phyloP scores from a whole-genome alignment of 2,888 invertebrate species.

The Cenopis cana region DNA sequence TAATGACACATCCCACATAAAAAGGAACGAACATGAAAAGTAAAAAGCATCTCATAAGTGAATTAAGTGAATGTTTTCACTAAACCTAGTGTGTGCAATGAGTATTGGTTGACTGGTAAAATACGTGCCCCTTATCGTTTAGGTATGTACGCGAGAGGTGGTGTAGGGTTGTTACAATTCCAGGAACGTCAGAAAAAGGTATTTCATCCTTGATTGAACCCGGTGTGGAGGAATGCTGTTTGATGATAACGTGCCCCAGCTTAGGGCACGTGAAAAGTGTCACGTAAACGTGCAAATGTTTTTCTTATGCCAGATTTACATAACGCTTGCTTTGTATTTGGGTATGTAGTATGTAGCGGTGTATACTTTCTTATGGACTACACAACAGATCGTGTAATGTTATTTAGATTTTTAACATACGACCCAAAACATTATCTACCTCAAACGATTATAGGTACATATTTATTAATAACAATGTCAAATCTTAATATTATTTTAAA shows the following conservation, averaged over 20 bases:
- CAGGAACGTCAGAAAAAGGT: conserved; percentile 11
- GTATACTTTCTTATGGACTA: not conserved
- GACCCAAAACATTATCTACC: too few relatives aligned
- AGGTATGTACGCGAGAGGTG: not conserved
- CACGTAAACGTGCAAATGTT: not conserved
- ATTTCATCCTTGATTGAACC: conserved; percentile 36
- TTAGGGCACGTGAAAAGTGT: not conserved
- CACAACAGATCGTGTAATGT: not conserved
- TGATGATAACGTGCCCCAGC: conserved; percentile 7
- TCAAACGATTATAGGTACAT: too few relatives aligned
- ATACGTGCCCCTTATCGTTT: not conserved
- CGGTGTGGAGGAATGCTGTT: conserved; percentile 15
- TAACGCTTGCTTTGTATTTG: not conserved
- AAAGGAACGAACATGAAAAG: not conserved
- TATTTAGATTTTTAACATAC: too few relatives aligned
- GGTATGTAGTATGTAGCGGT: not conserved
- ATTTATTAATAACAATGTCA: too few relatives aligned
- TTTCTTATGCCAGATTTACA: not conserved
- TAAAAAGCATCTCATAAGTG: not conserved
- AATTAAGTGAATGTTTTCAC: not conserved
- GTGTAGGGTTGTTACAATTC: conserved; percentile 14
- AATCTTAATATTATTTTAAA: too few relatives aligned
- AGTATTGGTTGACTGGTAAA: not conserved
- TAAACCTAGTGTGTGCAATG: not conserved
- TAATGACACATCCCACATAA: not conserved